Evolutionary conservation across 2,113 vertebrate genomes (phyloP).

Genomic region (Leucopsar rothschildi): DNA sequence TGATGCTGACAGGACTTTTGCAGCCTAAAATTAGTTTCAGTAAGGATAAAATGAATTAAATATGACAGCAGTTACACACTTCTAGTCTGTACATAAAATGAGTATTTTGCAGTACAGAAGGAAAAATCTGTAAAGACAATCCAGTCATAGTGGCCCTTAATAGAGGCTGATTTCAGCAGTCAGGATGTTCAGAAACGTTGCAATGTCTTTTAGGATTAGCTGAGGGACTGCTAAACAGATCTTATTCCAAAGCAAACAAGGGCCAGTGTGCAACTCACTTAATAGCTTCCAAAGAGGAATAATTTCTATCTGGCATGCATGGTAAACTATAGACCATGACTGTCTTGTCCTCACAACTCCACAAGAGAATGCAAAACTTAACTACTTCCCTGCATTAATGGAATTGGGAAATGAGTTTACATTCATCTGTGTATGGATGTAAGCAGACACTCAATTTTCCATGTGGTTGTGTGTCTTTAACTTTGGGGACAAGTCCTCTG

Average conservation of each 20-base stretch:
- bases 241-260: neutral
- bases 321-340: neutral
- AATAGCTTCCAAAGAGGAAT: neutral
- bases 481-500: neutral
- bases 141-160: neutral
- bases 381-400: neutral
- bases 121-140: neutral
- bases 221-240: neutral
- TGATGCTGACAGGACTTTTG: neutral
- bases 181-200: neutral
- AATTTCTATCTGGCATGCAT: neutral
- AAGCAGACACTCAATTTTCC: neutral
- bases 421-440: fast-evolving
- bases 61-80: neutral
- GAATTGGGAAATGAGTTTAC: neutral
- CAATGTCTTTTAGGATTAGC: neutral
- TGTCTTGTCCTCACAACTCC: neutral
- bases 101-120: neutral
- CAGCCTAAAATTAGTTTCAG: neutral
- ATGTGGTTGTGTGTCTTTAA: neutral
- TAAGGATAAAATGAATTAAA: neutral
- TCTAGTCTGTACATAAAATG: neutral
- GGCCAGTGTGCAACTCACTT: neutral
- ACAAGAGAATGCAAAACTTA: neutral
- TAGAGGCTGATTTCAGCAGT: neutral